These are phyloP conservation scores for Gavialis gangeticus DNA, from an alignment of 2,113 vertebrate species.

Conservation along the genomic window DNA sequence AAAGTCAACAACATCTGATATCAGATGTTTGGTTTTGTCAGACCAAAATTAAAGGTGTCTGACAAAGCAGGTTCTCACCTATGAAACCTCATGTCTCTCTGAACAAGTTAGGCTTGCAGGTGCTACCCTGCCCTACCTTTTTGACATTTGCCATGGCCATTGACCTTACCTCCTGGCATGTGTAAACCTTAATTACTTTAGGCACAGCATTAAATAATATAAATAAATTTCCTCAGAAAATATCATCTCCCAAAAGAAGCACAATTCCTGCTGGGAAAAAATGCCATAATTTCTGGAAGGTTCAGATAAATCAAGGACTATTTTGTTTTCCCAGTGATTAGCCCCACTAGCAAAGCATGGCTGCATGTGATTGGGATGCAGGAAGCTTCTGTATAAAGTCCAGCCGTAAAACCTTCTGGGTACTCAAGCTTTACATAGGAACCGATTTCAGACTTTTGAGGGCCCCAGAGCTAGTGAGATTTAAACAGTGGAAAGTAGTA, in stretches of 20 bases:
- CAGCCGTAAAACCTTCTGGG: neutral
- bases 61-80: no score
- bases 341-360: neutral
- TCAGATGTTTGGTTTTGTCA: no score
- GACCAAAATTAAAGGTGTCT: no score
- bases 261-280: neutral
- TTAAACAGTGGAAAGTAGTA: neutral
- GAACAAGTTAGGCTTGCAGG: no score
- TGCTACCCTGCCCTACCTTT: no score
- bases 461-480: neutral
- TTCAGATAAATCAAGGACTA: neutral
- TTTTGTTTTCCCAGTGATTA: neutral
- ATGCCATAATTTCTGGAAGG: neutral
- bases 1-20: no score
- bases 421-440: neutral
- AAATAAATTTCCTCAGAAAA: neutral
- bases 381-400: neutral
- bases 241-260: neutral
- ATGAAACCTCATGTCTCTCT: no score
- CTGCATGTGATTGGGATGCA: rapidly evolving
- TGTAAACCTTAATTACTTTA: neutral
- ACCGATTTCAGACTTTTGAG: rapidly evolving
- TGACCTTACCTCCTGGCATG: no score
- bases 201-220: slow-evolving; percentile 5
- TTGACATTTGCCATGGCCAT: no score